phyloP scores from a whole-genome alignment of 2,888 invertebrate genomes.

The Erpobdella octoculata region DNA sequence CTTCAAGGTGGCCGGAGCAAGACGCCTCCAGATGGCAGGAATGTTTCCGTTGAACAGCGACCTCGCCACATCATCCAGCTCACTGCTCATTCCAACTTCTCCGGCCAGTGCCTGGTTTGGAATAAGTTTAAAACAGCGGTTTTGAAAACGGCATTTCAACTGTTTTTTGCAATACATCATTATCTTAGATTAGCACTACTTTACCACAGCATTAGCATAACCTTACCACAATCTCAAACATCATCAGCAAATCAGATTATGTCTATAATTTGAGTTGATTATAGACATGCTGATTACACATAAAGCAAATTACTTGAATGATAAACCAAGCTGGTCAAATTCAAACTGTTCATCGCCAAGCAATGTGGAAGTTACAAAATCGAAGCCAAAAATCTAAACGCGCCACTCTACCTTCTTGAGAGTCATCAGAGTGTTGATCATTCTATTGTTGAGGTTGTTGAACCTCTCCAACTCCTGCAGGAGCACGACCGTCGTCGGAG shows the following conservation, averaged over 20 bases:
- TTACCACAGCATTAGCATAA: too few relatives aligned
- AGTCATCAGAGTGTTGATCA: conserved; percentile 65
- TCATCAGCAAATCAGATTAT: too few relatives aligned
- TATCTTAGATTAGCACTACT: too few relatives aligned
- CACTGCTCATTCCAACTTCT: conserved; percentile 81
- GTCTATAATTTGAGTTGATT: too few relatives aligned
- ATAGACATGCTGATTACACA: too few relatives aligned
- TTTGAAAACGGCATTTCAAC: too few relatives aligned
- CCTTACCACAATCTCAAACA: too few relatives aligned
- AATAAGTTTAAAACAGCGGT: too few relatives aligned
- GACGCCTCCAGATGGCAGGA: conserved; percentile 68
- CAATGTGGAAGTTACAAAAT: not conserved
- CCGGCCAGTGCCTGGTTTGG: conserved; percentile 67
- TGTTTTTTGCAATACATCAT: too few relatives aligned
- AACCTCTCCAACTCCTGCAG: conserved; percentile 80
- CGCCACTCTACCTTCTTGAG: conserved; percentile 53
- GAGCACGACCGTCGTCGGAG: conserved; percentile 76
- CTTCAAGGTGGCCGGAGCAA: conserved; percentile 79
- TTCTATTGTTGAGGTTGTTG: conserved; percentile 67
- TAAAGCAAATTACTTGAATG: too few relatives aligned
- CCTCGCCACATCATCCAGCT: conserved; percentile 72
- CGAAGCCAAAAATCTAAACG: not conserved
- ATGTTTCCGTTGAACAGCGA: conserved; percentile 77
- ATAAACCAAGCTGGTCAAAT: too few relatives aligned
- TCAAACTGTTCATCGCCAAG: too few relatives aligned